A percentile compares a stretch with the other conserved stretches of the same genome.
phyloP scores from a whole-genome alignment of 1,140 invertebrate genomes.

The Agrilus planipennis region DNA sequence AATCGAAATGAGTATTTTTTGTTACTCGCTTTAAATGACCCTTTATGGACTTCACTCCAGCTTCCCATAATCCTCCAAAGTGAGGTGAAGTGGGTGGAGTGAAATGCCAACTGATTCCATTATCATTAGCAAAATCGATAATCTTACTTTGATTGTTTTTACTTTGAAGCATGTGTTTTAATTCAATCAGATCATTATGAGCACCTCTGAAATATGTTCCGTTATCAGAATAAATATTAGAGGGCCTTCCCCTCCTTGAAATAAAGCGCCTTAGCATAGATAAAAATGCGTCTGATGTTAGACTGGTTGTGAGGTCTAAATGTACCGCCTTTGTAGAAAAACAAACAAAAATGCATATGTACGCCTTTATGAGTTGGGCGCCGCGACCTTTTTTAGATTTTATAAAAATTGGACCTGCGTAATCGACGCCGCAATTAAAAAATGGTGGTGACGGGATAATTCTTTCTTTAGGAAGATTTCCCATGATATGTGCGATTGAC shows the following conservation, averaged over 20 bases:
- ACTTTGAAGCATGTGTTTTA: background rate
- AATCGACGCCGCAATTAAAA: background rate
- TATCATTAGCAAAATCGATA: background rate
- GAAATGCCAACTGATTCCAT: background rate
- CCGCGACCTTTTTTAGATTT: background rate
- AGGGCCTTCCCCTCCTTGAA: background rate
- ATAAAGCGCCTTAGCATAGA: background rate
- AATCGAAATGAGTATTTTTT: background rate
- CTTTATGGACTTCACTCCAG: conserved; percentile 1
- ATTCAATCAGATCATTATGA: background rate
- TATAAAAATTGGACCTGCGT: conserved; percentile 1
- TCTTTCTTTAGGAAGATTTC: background rate
- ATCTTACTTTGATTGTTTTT: background rate
- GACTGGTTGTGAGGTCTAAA: background rate
- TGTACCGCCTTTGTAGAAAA: background rate
- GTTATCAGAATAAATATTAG: background rate
- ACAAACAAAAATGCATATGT: background rate
- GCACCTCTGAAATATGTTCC: background rate
- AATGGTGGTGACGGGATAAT: conserved; percentile 1
- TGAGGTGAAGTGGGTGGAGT: conserved; percentile 1
- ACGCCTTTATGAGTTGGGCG: background rate
- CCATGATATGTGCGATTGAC: background rate
- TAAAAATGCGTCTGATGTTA: background rate
- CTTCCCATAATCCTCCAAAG: conserved; percentile 2
- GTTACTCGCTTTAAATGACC: background rate